Conservation (phyloP, 2,797 vertebrate genomes). For the Notoglanidium macrostoma region DNA sequence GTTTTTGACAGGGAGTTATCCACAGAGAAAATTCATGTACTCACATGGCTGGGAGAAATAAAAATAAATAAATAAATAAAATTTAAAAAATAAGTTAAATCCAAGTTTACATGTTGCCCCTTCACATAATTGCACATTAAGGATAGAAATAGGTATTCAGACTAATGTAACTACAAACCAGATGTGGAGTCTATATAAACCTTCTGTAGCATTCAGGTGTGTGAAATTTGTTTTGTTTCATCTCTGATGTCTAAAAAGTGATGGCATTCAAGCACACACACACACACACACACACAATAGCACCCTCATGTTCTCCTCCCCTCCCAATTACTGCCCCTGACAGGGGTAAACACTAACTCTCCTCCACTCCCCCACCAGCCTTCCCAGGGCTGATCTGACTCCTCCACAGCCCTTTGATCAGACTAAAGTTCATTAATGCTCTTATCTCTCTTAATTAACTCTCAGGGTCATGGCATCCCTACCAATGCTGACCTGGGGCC, state of each 20-base stretch:
- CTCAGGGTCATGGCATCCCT: slow-evolving; percentile 57
- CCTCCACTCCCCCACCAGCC: slow-evolving; percentile 29
- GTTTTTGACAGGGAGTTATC: not conserved
- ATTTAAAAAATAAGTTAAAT: no score
- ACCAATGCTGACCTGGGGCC: slow-evolving; percentile 52
- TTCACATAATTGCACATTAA: not conserved
- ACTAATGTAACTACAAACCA: not conserved
- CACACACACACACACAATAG: slow-evolving; percentile 50
- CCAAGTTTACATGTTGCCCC: not conserved
- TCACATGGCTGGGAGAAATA: not conserved
- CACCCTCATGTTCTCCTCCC: slow-evolving; percentile 51
- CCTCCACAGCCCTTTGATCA: slow-evolving; percentile 61
- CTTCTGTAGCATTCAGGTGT: not conserved
- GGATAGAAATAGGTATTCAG: not conserved
- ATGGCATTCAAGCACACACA: slow-evolving; percentile 42
- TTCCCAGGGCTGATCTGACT: slow-evolving; percentile 31
- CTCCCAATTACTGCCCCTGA: slow-evolving; percentile 59
- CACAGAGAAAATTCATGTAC: not conserved
- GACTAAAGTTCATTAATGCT: slow-evolving; percentile 62
- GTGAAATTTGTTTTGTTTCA: not conserved
- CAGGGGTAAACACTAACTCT: slow-evolving; percentile 58
- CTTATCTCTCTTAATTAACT: slow-evolving; percentile 68
- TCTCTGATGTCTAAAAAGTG: slow-evolving; percentile 28
- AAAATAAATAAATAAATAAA: not conserved
- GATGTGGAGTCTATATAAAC: not conserved